Conservation (phyloP, 2,888 invertebrate species). For the Acronicta alni region DNA sequence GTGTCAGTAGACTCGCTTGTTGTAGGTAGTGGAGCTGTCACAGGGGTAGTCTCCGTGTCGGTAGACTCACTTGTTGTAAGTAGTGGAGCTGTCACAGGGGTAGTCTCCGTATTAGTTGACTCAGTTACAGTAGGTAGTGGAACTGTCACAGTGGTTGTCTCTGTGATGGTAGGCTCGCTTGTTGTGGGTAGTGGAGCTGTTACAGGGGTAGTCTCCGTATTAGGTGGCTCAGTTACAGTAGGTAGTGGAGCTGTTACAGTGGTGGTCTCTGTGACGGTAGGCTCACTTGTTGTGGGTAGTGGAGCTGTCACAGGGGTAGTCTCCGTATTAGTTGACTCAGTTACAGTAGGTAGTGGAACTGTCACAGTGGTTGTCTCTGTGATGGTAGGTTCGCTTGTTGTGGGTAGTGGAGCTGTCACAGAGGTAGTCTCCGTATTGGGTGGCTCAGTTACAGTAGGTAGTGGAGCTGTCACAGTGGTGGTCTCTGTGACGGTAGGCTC, state of each 20-base stretch:
- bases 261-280: conserved; percentile 6
- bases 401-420: background rate
- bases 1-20: background rate
- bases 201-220: conserved; percentile 8
- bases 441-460: background rate
- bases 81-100: conserved; percentile 6
- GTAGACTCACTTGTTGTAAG: conserved; percentile 2
- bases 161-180: background rate
- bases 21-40: conserved; percentile 2
- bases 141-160: conserved; percentile 13
- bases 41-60: conserved; percentile 8
- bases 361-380: too few relatives aligned
- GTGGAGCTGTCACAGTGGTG: conserved; percentile 3
- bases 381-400: background rate
- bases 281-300: conserved; percentile 1
- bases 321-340: conserved; percentile 1
- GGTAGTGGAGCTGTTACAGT: conserved; percentile 1
- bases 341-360: background rate
- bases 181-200: background rate
- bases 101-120: conserved; percentile 3
- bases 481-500: conserved; percentile 1
- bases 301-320: conserved; percentile 12
- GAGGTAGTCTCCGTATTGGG: conserved; percentile 10
- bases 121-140: conserved; percentile 1
- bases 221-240: background rate